These are phyloP conservation scores for Amaurobius ferox DNA, from an alignment of 2,888 invertebrate species.

Conservation along the genomic window DNA sequence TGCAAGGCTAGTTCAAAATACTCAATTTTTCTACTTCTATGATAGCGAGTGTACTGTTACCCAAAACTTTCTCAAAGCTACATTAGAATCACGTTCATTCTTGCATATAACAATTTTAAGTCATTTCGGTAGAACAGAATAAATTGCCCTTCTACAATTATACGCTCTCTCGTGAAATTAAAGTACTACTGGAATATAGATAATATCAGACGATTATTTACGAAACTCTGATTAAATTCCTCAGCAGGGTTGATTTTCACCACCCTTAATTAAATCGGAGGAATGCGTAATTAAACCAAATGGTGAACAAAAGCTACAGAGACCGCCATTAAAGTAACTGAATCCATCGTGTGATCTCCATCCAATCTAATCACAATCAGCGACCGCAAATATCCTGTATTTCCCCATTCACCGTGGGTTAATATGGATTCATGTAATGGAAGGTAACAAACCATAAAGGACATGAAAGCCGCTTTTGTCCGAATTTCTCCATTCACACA, in stretches of 20 bases:
- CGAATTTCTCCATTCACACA: conserved; percentile 29
- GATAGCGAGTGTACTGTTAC: no score
- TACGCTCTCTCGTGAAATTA: no score
- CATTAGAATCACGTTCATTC: no score
- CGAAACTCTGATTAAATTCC: neutral
- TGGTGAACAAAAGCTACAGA: neutral
- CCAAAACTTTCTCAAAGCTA: no score
- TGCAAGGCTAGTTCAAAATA: no score
- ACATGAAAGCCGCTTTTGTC: conserved; percentile 39
- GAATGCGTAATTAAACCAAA: conserved; percentile 3
- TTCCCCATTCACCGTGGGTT: neutral
- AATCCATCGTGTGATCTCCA: neutral
- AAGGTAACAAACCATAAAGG: conserved; percentile 26
- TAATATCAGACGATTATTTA: conserved; percentile 6
- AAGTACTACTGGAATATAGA: no score
- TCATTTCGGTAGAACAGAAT: no score
- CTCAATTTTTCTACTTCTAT: no score
- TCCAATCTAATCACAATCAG: conserved; percentile 12
- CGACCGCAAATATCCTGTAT: neutral
- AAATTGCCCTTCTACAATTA: no score
- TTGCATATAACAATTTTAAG: no score
- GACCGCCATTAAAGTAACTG: neutral
- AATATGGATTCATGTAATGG: conserved; percentile 5
- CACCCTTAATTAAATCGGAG: conserved; percentile 1
- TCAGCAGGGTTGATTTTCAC: neutral